These are phyloP conservation scores for Lobophora halterata DNA, from an alignment of 2,888 invertebrate genomes.

Conservation along the genomic window DNA sequence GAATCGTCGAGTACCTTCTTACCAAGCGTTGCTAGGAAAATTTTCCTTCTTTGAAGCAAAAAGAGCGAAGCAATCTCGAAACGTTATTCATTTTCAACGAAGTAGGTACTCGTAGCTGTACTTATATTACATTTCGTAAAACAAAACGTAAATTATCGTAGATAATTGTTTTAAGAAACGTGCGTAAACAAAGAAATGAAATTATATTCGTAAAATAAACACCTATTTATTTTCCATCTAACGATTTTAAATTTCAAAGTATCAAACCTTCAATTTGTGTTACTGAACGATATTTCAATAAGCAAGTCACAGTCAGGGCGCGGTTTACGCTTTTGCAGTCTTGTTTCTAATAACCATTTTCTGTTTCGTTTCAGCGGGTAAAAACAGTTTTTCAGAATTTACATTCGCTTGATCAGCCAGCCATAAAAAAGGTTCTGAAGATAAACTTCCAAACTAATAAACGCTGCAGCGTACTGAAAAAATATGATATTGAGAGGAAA, in stretches of 20 bases:
- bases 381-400: constrained; percentile 6
- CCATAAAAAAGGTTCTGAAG: constrained; percentile 11
- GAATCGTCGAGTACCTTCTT: too few relatives aligned
- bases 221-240: constrained; percentile 1
- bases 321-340: constrained; percentile 7
- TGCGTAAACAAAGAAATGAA: too few relatives aligned
- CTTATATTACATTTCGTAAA: too few relatives aligned
- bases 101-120: too few relatives aligned
- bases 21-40: too few relatives aligned
- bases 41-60: too few relatives aligned
- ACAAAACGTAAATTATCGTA: too few relatives aligned
- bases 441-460: constrained; percentile 20
- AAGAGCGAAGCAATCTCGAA: too few relatives aligned
- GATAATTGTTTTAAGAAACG: too few relatives aligned
- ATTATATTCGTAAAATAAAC: neutral
- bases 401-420: constrained; percentile 6
- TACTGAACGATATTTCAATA: constrained; percentile 27
- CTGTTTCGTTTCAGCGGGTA: constrained; percentile 5
- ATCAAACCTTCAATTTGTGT: constrained; percentile 18
- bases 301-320: constrained; percentile 19
- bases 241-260: constrained; percentile 16
- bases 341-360: constrained; percentile 10
- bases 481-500: constrained; percentile 10
- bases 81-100: too few relatives aligned
- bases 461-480: constrained; percentile 12